Base-by-base conservation (phyloP, 2,113 vertebrate genomes). In the Xyliphius kryptos region DNA sequence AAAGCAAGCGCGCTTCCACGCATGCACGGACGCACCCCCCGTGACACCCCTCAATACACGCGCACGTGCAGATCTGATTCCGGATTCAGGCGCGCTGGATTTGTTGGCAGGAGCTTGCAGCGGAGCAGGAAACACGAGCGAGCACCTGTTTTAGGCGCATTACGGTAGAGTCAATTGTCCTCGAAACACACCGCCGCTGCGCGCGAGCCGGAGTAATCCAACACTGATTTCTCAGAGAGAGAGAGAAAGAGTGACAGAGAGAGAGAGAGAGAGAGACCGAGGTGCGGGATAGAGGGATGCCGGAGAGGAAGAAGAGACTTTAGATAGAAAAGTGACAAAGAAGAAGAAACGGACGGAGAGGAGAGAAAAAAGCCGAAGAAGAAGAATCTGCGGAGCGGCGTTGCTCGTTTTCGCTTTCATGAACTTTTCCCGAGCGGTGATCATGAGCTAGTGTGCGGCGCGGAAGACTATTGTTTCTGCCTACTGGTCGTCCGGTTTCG, bases 71-170 rank as follows among this genome's bases (percentile, higher is more conserved):
- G 76, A 55, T 36, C 80, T n/a, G 22, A 32, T n/a, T n/a, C n/a
- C n/a, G n/a, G n/a, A n/a, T n/a, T n/a, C n/a, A n/a, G n/a, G n/a
- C n/a, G n/a, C n/a, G n/a, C n/a, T n/a, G n/a, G n/a, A n/a, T n/a
- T n/a, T n/a, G n/a, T n/a, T n/a, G n/a, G n/a, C n/a, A n/a, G n/a
- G n/a, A n/a, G n/a, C n/a, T n/a, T n/a, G n/a, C n/a, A n/a, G n/a
- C n/a, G n/a, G n/a, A n/a, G n/a, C n/a, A n/a, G n/a, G n/a, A n/a
- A n/a, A n/a, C 56, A 21, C 32, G 59, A 6, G 37, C 69, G 84
- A 85, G 89, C 89, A 86, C 87, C 86, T 87, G 86, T 83, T 89
- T 90, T 91, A 88, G 82, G 82, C 73, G 77, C 82, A 88, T 89
- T 91, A 89, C 89, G 89, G 89, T 91, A 90, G 81, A 83, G 69